Percentiles rank a stretch among this genome's conserved stretches.
phyloP scores from a whole-genome alignment of 1,140 invertebrate genomes.

The Riptortus pedestris region DNA sequence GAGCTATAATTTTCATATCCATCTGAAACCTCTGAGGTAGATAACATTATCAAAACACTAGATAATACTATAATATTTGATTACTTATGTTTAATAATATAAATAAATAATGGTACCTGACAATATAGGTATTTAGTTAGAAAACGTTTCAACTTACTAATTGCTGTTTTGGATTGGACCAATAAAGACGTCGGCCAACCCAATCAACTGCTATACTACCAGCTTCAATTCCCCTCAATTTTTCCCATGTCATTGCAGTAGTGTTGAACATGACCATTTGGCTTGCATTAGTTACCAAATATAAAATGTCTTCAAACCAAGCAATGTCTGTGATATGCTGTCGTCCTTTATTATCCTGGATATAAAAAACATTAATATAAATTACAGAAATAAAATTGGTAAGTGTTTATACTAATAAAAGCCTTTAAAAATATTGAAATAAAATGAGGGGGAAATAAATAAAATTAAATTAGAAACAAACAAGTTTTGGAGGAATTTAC shows the following conservation, averaged over 20 bases:
- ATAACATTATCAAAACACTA: no score
- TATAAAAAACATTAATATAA: slow-evolving; percentile 17
- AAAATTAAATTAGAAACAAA: no score
- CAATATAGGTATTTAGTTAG: no score
- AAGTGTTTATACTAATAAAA: neutral
- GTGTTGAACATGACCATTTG: slow-evolving; percentile 59
- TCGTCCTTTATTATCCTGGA: slow-evolving; percentile 34
- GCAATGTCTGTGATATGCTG: slow-evolving; percentile 52
- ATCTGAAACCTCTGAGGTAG: no score
- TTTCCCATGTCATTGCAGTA: slow-evolving; percentile 44
- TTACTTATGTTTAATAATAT: no score
- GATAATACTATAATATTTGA: no score
- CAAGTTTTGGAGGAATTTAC: no score
- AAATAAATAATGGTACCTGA: no score
- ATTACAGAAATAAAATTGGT: neutral
- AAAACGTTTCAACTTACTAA: no score
- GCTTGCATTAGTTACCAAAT: slow-evolving; percentile 62
- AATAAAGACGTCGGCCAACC: slow-evolving; percentile 79
- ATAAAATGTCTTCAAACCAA: slow-evolving; percentile 57
- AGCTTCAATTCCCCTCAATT: slow-evolving; percentile 53
- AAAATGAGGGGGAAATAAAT: slow-evolving; percentile 2
- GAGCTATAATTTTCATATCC: no score
- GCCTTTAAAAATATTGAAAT: neutral
- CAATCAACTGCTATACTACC: slow-evolving; percentile 75
- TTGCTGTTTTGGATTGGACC: slow-evolving; percentile 75